A percentile compares a stretch with the other conserved stretches of the same genome.
These are phyloP conservation scores for Lycophotia porphyrea DNA, from an alignment of 2,888 invertebrate species.

Conservation along the genomic window DNA sequence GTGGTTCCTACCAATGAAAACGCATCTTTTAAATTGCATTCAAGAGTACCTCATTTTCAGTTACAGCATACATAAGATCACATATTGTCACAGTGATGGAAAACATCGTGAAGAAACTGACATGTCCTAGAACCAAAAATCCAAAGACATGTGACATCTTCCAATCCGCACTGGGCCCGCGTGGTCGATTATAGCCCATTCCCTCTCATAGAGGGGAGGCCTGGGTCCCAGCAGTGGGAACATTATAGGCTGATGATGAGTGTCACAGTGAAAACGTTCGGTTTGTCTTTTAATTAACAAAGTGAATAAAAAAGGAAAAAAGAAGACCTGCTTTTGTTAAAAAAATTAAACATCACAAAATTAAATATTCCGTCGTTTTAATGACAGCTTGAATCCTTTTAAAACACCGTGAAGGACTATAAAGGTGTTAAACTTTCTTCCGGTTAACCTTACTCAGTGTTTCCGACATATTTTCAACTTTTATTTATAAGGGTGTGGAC, in stretches of 20 bases:
- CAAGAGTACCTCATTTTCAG: neutral
- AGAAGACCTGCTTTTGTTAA: neutral
- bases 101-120: too few relatives aligned
- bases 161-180: too few relatives aligned
- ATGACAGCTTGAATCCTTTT: neutral
- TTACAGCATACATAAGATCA: neutral
- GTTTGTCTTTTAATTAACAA: neutral
- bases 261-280: too few relatives aligned
- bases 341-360: neutral
- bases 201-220: too few relatives aligned
- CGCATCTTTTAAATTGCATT: neutral
- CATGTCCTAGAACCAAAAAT: too few relatives aligned
- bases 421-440: conserved; percentile 25
- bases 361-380: neutral
- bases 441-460: neutral
- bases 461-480: conserved; percentile 2
- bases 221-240: too few relatives aligned
- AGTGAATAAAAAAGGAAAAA: neutral
- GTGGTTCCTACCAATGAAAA: too few relatives aligned
- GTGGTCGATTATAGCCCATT: too few relatives aligned
- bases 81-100: too few relatives aligned
- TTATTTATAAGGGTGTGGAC: neutral
- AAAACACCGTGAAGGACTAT: neutral
- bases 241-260: too few relatives aligned
- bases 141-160: too few relatives aligned